phyloP scores from a whole-genome alignment of 2,888 invertebrate species.

The Dryadula phaetusa region DNA sequence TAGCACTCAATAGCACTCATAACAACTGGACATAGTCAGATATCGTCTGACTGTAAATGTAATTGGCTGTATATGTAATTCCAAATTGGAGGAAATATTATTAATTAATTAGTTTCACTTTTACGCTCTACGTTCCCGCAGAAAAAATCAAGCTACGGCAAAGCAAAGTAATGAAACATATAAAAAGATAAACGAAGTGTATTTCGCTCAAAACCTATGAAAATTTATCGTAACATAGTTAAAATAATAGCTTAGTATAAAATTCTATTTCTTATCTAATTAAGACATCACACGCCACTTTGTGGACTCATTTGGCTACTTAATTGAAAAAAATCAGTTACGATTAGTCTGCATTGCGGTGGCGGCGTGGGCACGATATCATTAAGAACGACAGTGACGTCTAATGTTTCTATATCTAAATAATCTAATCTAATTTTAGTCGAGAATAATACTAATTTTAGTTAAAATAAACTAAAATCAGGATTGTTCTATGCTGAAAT shows the following conservation, averaged over 20 bases:
- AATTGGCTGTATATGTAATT: no score
- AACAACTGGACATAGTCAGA: no score
- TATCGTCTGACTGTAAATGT: no score
- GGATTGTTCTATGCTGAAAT: no score
- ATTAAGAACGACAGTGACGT: constrained; percentile 3
- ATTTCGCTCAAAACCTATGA: no score
- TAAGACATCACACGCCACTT: constrained; percentile 10
- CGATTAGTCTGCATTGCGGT: constrained; percentile 78
- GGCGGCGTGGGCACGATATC: constrained; percentile 48
- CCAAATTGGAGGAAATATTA: no score
- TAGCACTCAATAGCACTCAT: no score
- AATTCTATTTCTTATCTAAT: constrained; percentile 14
- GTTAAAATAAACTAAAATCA: not conserved
- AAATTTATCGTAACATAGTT: not conserved
- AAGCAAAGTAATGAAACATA: no score
- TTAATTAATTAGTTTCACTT: no score
- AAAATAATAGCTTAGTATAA: not conserved
- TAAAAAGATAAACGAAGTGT: no score
- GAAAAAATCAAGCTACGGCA: no score
- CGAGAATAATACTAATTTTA: not conserved
- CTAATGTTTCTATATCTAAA: not conserved
- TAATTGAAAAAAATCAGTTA: constrained; percentile 74
- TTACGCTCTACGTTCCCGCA: no score
- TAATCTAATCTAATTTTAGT: not conserved
- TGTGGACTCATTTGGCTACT: constrained; percentile 59